These are phyloP conservation scores for Prunella strophiata DNA, from an alignment of 2,797 vertebrate species.

Conservation along the genomic window DNA sequence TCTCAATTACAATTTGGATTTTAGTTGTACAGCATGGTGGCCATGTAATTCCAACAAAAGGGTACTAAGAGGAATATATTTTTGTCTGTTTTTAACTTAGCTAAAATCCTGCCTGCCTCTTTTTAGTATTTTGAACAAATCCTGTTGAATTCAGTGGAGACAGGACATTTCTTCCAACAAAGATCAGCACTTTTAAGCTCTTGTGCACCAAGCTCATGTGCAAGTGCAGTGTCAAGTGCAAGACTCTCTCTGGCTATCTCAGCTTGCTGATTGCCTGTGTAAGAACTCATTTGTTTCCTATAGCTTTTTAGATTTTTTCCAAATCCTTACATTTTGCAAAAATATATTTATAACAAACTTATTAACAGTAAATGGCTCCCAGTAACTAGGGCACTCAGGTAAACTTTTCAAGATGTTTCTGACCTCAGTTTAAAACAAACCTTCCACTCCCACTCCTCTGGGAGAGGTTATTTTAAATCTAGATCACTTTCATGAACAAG, in stretches of 20 bases:
- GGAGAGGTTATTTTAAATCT: constrained; percentile 50
- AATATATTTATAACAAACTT: not conserved
- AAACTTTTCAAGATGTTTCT: constrained; percentile 18
- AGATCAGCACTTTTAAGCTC: not conserved
- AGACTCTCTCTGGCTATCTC: not conserved
- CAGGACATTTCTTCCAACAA: not conserved
- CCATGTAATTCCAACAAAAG: not conserved
- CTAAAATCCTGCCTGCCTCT: not conserved
- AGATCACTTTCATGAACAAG: constrained; percentile 19
- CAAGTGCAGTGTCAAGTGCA: not conserved
- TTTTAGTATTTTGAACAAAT: not conserved
- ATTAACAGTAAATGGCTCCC: not conserved
- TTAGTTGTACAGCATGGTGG: not conserved
- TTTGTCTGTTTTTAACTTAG: not conserved
- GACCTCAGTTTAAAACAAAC: constrained; percentile 8
- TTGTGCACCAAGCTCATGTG: not conserved
- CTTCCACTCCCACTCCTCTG: not conserved
- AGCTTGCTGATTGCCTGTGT: not conserved
- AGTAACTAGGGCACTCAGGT: not conserved
- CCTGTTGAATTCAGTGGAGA: not conserved
- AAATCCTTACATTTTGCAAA: not conserved
- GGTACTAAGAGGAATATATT: not conserved
- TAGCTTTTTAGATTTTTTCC: not conserved
- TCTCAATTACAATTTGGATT: not conserved
- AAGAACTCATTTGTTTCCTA: not conserved